Base-by-base conservation (phyloP, 2,797 vertebrate genomes). In the Tangara arthus region DNA sequence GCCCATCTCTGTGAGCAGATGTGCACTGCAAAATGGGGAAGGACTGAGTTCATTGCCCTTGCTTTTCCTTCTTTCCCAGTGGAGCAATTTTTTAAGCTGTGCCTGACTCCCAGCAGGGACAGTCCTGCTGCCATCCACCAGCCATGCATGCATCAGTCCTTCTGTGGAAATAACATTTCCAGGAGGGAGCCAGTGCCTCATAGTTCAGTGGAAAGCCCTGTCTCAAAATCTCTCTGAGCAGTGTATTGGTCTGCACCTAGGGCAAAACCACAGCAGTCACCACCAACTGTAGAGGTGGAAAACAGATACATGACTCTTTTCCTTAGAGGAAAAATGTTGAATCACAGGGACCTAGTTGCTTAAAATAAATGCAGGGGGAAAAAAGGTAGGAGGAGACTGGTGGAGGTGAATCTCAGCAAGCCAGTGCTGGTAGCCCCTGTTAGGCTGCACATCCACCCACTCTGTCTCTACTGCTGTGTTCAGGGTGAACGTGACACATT, bases 1-100 rank as follows among this genome's bases (percentile, higher is more conserved):
- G 19, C 32, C n/a, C 1, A 3, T 52, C 44, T 66, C 39, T 0
- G 0, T 66, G 57, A 56, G 41, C 5, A 52, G 34, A 46, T 42
- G 17, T 24, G 42, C 32, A 6, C 34, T 75, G 42, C 24, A 30
- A 11, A 46, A 7, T 61, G 19, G 16, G 32, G 6, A 53, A 66
- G 23, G 44, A 5, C 27, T 19, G 52, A 55, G 18, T 75, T 81
- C 9, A 3, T 2, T 66, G 52, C 12, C 41, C 28, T 64, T 64
- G 59, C 24, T 28, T 4, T 82, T 69, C 50, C 8, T 57, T 13
- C 34, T 71, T 53, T 65, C 21, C 26, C 9, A 2, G 23, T 2
- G 17, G 13, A 78, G 18, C 22, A 41, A 0, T 65, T 72, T 41
- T 68, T 56, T 28, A 22, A 3, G 32, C 15, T 14, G 22, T 70